These are phyloP conservation scores for Microdon myrmicae DNA, from an alignment of 2,888 invertebrate species.

Conservation along the genomic window DNA sequence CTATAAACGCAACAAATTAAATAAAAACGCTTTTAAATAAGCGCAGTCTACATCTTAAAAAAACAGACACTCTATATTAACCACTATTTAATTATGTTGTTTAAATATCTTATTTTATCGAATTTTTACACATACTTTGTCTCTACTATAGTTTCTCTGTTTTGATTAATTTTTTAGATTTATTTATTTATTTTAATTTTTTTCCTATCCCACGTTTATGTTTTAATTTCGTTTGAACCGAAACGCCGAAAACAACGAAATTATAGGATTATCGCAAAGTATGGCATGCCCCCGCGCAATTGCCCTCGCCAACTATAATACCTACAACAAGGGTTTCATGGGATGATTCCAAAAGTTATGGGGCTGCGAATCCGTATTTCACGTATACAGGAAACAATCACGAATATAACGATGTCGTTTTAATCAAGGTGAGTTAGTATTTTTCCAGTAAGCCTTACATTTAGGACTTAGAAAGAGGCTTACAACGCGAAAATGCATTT, in stretches of 20 bases:
- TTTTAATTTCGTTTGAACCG: slow-evolving; percentile 20
- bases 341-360: slow-evolving; percentile 66
- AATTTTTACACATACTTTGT: too few species aligned
- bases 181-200: slow-evolving; percentile 46
- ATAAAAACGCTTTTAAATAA: too few species aligned
- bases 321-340: slow-evolving; percentile 65
- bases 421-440: slow-evolving; percentile 63
- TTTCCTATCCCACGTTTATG: slow-evolving; percentile 27
- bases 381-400: slow-evolving; percentile 64
- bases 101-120: too few species aligned
- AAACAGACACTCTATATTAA: too few species aligned
- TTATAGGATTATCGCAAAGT: slow-evolving; percentile 61
- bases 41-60: too few species aligned
- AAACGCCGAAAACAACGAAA: slow-evolving; percentile 25
- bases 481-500: too few species aligned
- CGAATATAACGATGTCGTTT: slow-evolving; percentile 66
- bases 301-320: slow-evolving; percentile 64
- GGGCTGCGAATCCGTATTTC: slow-evolving; percentile 59
- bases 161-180: slow-evolving; percentile 23
- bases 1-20: too few species aligned
- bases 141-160: slow-evolving; percentile 24
- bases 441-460: too few species aligned
- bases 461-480: too few species aligned
- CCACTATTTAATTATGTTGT: too few species aligned
- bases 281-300: slow-evolving; percentile 62